phyloP scores from a whole-genome alignment of 2,888 invertebrate species.

The Ommatoiulus sabulosus region DNA sequence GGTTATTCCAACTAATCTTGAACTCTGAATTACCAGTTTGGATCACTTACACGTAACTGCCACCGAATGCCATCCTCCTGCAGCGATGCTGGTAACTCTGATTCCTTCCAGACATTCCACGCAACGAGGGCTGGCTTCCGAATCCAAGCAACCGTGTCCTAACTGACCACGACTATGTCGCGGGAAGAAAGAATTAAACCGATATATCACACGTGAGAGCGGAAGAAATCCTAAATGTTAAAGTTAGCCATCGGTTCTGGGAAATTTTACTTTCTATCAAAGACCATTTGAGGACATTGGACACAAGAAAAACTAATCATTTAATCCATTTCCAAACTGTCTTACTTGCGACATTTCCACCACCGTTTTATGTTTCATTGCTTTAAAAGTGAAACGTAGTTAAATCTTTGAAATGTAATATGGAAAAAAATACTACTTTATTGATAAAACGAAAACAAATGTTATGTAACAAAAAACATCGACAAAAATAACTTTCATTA shows the following conservation, averaged over 20 bases:
- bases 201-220: too few relatives aligned
- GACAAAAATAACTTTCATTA: too few relatives aligned
- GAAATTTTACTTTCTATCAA: too few relatives aligned
- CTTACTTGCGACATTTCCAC: background rate
- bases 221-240: too few relatives aligned
- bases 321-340: background rate
- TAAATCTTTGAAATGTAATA: too few relatives aligned
- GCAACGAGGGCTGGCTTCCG: conserved; percentile 74
- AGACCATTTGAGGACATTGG: background rate
- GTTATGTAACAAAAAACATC: too few relatives aligned
- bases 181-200: background rate
- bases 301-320: background rate
- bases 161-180: conserved; percentile 84
- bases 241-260: too few relatives aligned
- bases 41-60: conserved; percentile 75
- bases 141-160: conserved; percentile 80
- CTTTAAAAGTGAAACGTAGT: too few relatives aligned
- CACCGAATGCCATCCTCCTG: conserved; percentile 89
- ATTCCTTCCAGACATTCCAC: conserved; percentile 83
- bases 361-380: too few relatives aligned
- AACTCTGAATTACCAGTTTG: too few relatives aligned
- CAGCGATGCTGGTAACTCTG: conserved; percentile 76
- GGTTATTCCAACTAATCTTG: background rate
- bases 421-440: too few relatives aligned
- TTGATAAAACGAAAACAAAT: too few relatives aligned